Base-by-base conservation (phyloP, 2,113 vertebrate species). In the Uria lomvia region DNA sequence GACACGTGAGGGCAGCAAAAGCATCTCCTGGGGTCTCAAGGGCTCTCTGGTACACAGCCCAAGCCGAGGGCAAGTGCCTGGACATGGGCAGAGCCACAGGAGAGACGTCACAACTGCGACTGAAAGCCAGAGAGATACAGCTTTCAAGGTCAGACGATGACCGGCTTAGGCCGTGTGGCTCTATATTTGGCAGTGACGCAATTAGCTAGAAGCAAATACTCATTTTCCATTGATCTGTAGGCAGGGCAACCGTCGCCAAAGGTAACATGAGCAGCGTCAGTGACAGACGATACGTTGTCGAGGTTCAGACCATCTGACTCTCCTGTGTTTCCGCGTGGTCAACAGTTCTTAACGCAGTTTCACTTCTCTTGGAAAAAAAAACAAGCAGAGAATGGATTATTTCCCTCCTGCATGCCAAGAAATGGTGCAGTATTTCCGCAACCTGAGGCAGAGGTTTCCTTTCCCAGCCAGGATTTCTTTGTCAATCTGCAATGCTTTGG, bases 131-230 rank as follows among this genome's bases (percentile, higher is more conserved):
- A 36, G 32, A 75, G 21, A 76, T 26, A 26, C 6, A 70, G 38
- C 32, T 68, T 77, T 91, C 79, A 96, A 91, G 86, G 91, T 92
- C 83, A 80, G 72, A 38, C 3, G 12, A 56, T 30, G 68, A 66
- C 50, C 26, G 9, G 40, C 38, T 95, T 63, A 50, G 55, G 52
- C 70, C 1, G 0, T 5, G 32, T 42, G 50, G 6, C 24, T 92
- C 83, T 95, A 53, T 91, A 92, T 91, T 86, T 45, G 38, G 76
- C 86, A 50, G 67, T 77, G 88, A 95, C 0, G 8, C 52, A 80
- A 77, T 55, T 27, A 80, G 21, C 63, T 88, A 71, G 40, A 90
- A 83, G 75, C 53, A 76, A 66, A 80, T 34, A 60, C 10, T 80
- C 15, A 1, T 65, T 92, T 96, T 94, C 42, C 65, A 77, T 50